Evolutionary conservation across 2,113 vertebrate genomes (phyloP), one percentile per base, ranked within the genome.

Genomic region (Oceanodroma tethys): DNA sequence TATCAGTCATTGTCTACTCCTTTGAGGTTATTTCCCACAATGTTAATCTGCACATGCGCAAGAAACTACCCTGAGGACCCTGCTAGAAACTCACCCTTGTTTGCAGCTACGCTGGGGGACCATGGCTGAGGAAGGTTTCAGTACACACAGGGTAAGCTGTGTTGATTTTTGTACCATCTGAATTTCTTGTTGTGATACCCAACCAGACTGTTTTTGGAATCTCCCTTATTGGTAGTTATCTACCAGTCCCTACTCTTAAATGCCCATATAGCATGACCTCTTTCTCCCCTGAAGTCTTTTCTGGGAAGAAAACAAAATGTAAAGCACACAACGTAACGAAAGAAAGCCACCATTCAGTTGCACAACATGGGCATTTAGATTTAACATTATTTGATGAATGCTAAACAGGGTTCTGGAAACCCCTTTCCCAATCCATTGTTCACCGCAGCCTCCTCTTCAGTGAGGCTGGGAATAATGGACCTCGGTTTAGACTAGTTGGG

Each of bases 301-400:
- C 40, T 55, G 38, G 36, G 22, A 84, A 86, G 38, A 74, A 93
- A 89, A 83, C 23, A 85, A 71, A 59, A 76, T 25, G 10, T 43
- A 84, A 83, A 58, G 22, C 63, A 63, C 8, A 16, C 4, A 52
- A 16, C 0, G 0, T 36, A 66, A 48, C 6, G 53, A 32, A 83
- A 83, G 11, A 84, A 52, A 84, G 59, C 9, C 59, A 34, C 32
- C 45, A 16, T 72, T 80, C 20, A 23, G 36, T 75, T 83, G 21
- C 8, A 53, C 17, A 83, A 62, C 50, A 43, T 3, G 4, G 17
- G 4, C 34, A 56, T 72, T 67, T 78, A 74, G 36, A 60, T 88
- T 86, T 60, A 68, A n/a, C 13, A 27, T 78, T 63, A 12, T 80
- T 27, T 50, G 52, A 34, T 52, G 29, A 67, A 83, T 55, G 19